Evolutionary conservation across 2,888 invertebrate species (phyloP).

Genomic region (Strigamia maritima): DNA sequence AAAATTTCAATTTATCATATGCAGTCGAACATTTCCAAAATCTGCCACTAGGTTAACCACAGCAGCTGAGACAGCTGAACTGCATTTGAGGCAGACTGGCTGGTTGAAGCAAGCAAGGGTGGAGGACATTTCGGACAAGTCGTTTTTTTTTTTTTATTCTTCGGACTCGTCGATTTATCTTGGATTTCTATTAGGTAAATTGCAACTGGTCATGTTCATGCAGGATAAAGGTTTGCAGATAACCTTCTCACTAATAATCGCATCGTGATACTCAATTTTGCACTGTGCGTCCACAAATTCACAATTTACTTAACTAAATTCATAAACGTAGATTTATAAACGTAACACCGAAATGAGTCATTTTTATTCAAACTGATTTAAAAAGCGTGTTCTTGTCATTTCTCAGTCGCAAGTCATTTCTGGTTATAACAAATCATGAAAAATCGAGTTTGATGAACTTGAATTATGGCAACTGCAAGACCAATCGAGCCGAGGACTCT

Average conservation of each 20-base stretch:
- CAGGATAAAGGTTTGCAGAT: not conserved
- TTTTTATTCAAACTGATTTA: not conserved
- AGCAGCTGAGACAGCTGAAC: not conserved
- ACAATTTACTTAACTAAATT: not conserved
- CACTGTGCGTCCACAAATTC: not conserved
- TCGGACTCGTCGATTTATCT: slow-evolving; percentile 8
- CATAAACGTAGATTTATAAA: not conserved
- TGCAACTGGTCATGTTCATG: not conserved
- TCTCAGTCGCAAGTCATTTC: not conserved
- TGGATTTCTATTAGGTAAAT: slow-evolving; percentile 9
- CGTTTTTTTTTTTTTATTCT: not conserved
- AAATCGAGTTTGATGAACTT: slow-evolving; percentile 8
- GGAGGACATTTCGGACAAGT: slow-evolving; percentile 15
- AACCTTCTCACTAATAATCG: not conserved
- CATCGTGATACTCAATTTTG: not conserved
- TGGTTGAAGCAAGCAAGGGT: not conserved
- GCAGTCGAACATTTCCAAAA: not conserved
- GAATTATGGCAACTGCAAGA: slow-evolving; percentile 2
- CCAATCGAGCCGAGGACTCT: slow-evolving; percentile 57
- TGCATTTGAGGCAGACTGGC: not conserved
- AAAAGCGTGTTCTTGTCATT: not conserved
- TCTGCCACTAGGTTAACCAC: not conserved
- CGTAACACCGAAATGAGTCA: not conserved
- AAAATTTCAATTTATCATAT: not conserved
- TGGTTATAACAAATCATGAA: not conserved